phyloP scores from a whole-genome alignment of 2,113 vertebrate species.

The Pelecanus crispus region DNA sequence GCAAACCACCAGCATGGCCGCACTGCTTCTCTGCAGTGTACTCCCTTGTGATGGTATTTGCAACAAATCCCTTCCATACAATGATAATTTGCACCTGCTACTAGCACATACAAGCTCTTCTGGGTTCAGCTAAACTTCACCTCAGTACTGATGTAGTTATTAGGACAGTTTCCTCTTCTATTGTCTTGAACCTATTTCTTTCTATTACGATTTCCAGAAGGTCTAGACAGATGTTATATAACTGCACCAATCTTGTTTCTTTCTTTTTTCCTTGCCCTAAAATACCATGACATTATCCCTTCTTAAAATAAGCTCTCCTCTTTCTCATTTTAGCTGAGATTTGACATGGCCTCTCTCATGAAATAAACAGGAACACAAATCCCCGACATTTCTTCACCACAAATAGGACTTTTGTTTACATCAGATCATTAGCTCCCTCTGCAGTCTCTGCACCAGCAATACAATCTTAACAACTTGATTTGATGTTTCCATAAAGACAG shows the following conservation, averaged over 20 bases:
- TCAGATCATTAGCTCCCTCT: conserved; percentile 7
- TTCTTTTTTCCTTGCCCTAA: background rate
- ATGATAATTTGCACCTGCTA: accelerated
- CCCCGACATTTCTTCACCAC: background rate
- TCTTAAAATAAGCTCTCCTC: background rate
- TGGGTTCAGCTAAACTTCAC: background rate
- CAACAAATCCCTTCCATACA: background rate
- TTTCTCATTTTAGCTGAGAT: background rate
- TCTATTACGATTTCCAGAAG: background rate
- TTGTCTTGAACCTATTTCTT: background rate
- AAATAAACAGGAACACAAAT: background rate
- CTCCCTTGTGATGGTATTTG: background rate
- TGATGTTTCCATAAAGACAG: background rate
- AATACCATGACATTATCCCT: background rate
- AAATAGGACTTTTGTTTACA: accelerated
- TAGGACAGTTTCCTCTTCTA: background rate
- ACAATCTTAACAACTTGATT: background rate
- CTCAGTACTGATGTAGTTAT: background rate
- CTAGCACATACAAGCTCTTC: background rate
- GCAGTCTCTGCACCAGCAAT: background rate
- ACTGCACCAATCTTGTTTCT: background rate
- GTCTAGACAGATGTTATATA: background rate
- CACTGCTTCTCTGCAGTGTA: background rate
- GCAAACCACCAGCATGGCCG: background rate
- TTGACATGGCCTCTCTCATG: background rate